Evolutionary conservation across 2,113 vertebrate species (phyloP).

Genomic region (Puntigrus tetrazona): DNA sequence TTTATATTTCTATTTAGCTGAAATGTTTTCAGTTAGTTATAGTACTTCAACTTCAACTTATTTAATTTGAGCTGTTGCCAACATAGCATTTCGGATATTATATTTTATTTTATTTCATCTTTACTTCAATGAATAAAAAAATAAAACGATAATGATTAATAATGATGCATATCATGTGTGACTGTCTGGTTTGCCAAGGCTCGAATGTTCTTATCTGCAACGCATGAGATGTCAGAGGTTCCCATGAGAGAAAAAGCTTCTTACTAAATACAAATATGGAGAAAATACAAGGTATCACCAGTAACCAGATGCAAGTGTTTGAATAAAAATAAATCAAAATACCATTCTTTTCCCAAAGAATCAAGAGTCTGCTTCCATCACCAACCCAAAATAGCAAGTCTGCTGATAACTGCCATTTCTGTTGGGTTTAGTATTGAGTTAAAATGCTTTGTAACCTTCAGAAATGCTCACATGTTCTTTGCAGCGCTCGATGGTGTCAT

Average conservation of each 20-base stretch:
- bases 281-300: not conserved
- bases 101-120: not conserved
- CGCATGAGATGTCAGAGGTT: not conserved
- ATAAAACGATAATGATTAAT: not conserved
- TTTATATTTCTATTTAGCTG: not conserved
- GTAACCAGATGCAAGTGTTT: not conserved
- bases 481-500: conserved; percentile 84
- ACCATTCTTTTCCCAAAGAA: not conserved
- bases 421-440: not conserved
- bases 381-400: not conserved
- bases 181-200: not conserved
- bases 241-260: conserved; percentile 2
- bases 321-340: not conserved
- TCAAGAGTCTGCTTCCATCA: not conserved
- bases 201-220: not conserved
- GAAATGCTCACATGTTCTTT: conserved; percentile 79
- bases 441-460: not conserved
- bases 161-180: conserved; percentile 1
- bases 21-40: not conserved
- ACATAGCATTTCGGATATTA: not conserved
- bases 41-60: not conserved
- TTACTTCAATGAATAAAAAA: not conserved
- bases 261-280: not conserved
- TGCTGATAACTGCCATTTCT: not conserved
- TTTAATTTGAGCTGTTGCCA: not conserved